A percentile compares a stretch with the other conserved stretches of the same genome.
phyloP scores from a whole-genome alignment of 2,888 invertebrate species.

The Digitonthophagus gazella region DNA sequence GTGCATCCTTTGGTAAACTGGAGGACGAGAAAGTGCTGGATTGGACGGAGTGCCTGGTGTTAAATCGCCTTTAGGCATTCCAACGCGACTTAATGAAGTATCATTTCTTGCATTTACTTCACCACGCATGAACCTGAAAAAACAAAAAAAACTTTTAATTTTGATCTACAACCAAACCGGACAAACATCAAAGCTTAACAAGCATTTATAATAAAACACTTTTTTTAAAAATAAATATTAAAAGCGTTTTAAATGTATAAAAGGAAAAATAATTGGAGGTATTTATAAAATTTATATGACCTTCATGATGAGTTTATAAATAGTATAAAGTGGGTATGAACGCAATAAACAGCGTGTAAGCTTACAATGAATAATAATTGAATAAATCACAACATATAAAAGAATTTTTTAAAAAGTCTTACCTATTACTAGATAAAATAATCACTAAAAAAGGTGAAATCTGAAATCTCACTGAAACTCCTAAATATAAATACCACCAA shows the following conservation, averaged over 20 bases:
- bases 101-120: slow-evolving; percentile 64
- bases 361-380: too few species aligned
- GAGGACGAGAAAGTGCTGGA: slow-evolving; percentile 65
- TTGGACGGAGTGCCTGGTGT: slow-evolving; percentile 73
- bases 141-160: slow-evolving; percentile 3
- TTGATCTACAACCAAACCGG: too few species aligned
- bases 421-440: too few species aligned
- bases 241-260: not conserved
- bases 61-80: slow-evolving; percentile 59
- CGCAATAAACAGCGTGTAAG: not conserved
- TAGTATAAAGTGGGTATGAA: not conserved
- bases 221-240: not conserved
- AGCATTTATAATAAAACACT: too few species aligned
- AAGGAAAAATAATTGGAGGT: not conserved
- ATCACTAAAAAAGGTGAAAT: too few species aligned
- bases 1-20: slow-evolving; percentile 81
- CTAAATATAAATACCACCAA: too few species aligned
- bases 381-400: too few species aligned
- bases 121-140: slow-evolving; percentile 83
- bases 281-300: not conserved
- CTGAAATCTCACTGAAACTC: too few species aligned
- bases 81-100: slow-evolving; percentile 44
- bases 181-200: not conserved
- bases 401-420: too few species aligned
- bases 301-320: not conserved